Base-by-base conservation (phyloP, 2,113 vertebrate species). In the Theristicus caerulescens region DNA sequence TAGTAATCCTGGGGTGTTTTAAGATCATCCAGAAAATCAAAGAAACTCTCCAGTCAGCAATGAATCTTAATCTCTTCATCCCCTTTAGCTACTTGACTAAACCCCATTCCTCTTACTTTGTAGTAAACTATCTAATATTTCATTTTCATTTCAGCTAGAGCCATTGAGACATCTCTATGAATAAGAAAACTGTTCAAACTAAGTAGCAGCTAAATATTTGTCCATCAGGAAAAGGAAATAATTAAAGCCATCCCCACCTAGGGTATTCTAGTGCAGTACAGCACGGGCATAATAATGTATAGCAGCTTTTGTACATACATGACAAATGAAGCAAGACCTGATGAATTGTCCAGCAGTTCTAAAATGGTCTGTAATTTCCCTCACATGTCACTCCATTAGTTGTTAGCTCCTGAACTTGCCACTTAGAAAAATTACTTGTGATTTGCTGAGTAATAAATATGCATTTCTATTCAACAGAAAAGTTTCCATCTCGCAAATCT, bases 291-390 rank as follows among this genome's bases (percentile, higher is more conserved):
- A 88, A 78, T 94, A 82, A 89, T 65, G 42, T 94, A 91, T 82
- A 94, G 62, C 65, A 87, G 65, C 52, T 86, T 96, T 94, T 92
- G 72, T 82, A 79, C 25, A 49, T 38, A 31, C 3, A 67, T 93
- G 94, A 96, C 81, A 96, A 96, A 97, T 94, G 88, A 94, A 96
- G 88, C 82, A 94, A 86, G 59, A 92, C 32, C 89, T 95, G 95
- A 94, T 94, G 76, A 96, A 97, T 84, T 88, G 85, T 90, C 64
- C 55, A 91, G 49, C 55, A 82, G 57, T 77, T 86, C 40, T 83
- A 80, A 92, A 96, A 86, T 16, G 34, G 66, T 64, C 79, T 94
- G 42, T 42, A 90, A 92, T 96, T 96, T 96, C 93, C 82, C 86
- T 92, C 92, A 94, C 64, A 91, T 86, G 69, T 38, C 95, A 95